Evolutionary conservation across 2,113 vertebrate genomes (phyloP).

Genomic region (Caracal caracal): DNA sequence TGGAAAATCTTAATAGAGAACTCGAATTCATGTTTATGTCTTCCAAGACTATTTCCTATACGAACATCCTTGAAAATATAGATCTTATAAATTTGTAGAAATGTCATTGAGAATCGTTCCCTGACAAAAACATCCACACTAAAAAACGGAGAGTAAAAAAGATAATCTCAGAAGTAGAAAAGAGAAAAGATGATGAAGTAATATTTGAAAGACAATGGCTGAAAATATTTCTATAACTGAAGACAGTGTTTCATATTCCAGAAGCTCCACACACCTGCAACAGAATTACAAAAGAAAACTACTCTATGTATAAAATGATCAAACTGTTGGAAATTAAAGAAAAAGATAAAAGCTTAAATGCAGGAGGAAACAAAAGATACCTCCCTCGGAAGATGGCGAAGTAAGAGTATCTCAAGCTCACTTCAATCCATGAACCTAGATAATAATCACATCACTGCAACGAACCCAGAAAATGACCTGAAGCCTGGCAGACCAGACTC

Average conservation of each 20-base stretch:
- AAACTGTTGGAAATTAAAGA: neutral
- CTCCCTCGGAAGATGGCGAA: neutral
- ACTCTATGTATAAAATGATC: neutral
- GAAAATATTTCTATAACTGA: neutral
- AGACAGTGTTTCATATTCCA: neutral
- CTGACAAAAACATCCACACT: neutral
- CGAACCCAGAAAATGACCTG: neutral
- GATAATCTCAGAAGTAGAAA: neutral
- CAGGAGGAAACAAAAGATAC: neutral
- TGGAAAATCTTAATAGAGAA: neutral
- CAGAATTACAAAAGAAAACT: neutral
- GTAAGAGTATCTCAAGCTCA: neutral
- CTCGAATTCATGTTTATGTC: neutral
- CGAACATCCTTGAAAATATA: neutral
- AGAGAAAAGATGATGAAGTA: neutral
- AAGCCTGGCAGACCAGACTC: neutral
- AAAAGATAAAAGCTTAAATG: neutral
- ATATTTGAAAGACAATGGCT: neutral
- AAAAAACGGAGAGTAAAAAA: neutral
- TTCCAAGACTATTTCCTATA: neutral
- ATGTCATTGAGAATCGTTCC: neutral
- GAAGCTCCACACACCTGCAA: neutral
- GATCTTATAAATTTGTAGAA: neutral
- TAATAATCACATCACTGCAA: neutral
- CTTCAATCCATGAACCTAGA: neutral